Conservation (phyloP, 2,888 invertebrate genomes). For the Tachina lurida region DNA sequence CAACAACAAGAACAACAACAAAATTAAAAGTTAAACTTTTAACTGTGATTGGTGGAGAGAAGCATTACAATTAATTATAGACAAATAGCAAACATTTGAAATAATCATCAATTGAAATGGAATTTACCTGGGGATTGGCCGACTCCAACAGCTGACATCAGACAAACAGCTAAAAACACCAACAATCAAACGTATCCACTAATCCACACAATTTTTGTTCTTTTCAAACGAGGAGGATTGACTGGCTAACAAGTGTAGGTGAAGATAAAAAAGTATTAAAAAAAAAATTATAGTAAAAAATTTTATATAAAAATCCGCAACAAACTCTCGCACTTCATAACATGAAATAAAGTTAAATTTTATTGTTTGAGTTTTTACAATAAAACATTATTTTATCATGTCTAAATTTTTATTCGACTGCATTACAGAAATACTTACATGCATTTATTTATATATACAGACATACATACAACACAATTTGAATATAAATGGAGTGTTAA, state of each 20-base stretch:
- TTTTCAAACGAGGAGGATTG: slow-evolving; percentile 44
- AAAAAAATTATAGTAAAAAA: slow-evolving; percentile 51
- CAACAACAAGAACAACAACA: slow-evolving; percentile 31
- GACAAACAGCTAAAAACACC: slow-evolving; percentile 13
- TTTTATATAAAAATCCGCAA: slow-evolving; percentile 31
- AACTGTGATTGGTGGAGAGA: slow-evolving; percentile 58
- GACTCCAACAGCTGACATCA: slow-evolving; percentile 38
- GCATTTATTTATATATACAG: neutral
- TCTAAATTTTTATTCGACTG: neutral
- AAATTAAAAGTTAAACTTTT: slow-evolving; percentile 24
- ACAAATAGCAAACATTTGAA: slow-evolving; percentile 60
- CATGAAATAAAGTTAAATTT: neutral
- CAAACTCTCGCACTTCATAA: neutral
- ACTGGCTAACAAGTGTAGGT: slow-evolving; percentile 68
- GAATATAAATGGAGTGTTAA: slow-evolving; percentile 58
- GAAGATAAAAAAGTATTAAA: slow-evolving; percentile 37
- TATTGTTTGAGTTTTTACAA: slow-evolving; percentile 23
- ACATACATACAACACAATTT: neutral
- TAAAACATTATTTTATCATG: slow-evolving; percentile 13
- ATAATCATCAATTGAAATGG: slow-evolving; percentile 54
- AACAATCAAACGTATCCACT: slow-evolving; percentile 30
- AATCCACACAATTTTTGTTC: neutral
- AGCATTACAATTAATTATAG: slow-evolving; percentile 54
- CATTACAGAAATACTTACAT: neutral
- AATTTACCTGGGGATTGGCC: slow-evolving; percentile 67